Evolutionary conservation across 2,797 vertebrate genomes (phyloP), one percentile per base, ranked within the genome.

Genomic region (Artibeus jamaicensis): DNA sequence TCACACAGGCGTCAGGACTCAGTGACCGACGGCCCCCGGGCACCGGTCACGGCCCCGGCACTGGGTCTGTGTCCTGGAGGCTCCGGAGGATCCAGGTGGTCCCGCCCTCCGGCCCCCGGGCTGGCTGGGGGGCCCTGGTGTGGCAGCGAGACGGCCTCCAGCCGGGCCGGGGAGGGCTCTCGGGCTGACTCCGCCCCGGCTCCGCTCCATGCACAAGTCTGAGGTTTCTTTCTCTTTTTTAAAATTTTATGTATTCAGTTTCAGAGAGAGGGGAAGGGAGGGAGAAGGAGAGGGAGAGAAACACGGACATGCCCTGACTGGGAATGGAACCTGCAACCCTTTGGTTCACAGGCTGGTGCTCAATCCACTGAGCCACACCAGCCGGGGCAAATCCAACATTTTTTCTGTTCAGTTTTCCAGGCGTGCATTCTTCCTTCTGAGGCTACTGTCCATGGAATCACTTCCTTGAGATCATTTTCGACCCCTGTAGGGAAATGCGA

Each of bases 11-110:
- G 9, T 2, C 44, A 34, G 74, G 76, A 5, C 7, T 4, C 42
- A 10, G 0, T 0, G 29, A 50, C 26, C 16, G 39, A 37, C 1
- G 53, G 12, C 2, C 37, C 18, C 1, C 0, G 29, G 39, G 48
- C 19, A 6, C 78, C 21, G 12, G 22, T 9, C 59, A 12, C 4
- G 19, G 53, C 1, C 3, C 55, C 22, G 74, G 9, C 57, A 12
- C 4, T 2, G 5, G 37, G 57, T n/a, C 65, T 16, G 2, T 9
- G 12, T 11, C 9, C 67, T 12, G 48, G 18, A 34, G 85, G 65
- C 9, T 1, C 67, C 18, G 21, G n/a, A 1, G 4, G 29, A n/a
- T 22, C 1, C 37, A 10, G 14, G 46, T 22, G 0, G 2, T 24
- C 16, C 26, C 16, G 0, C 34, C 29, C 14, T 1, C 44, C 6